phyloP scores from a whole-genome alignment of 1,140 invertebrate genomes.

The Drosophila lacertosa region DNA sequence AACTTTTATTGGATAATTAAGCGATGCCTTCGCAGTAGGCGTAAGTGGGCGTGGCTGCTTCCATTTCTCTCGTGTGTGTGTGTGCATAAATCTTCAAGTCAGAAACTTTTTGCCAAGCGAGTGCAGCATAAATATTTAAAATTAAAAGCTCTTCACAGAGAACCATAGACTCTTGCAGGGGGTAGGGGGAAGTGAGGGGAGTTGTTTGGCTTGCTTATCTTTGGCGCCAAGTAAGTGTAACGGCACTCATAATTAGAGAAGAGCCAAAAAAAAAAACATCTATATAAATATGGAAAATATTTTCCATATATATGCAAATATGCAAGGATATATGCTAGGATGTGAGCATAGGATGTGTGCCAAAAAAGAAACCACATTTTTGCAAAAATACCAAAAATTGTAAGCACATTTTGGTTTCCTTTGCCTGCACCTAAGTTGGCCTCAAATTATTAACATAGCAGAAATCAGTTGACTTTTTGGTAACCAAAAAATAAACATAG shows the following conservation, averaged over 20 bases:
- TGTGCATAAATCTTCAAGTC: constrained; percentile 61
- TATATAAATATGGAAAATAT: not conserved
- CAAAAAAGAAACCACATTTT: no score
- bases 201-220: constrained; percentile 2
- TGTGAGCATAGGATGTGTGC: no score
- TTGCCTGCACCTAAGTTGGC: no score
- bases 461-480: no score
- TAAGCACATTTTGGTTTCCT: no score
- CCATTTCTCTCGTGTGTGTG: constrained; percentile 1
- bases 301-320: no score
- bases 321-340: no score
- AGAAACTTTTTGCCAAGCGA: constrained; percentile 58
- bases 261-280: not conserved
- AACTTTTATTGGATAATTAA: constrained; percentile 75
- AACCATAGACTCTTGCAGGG: no score
- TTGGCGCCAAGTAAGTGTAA: constrained; percentile 1
- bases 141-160: constrained; percentile 53
- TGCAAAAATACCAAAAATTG: no score
- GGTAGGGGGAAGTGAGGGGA: not conserved
- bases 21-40: not conserved
- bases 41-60: not conserved
- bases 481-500: no score
- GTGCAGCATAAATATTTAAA: constrained; percentile 70
- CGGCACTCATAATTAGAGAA: constrained; percentile 5
- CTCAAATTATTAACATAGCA: no score